These are phyloP conservation scores for Centruroides sculpturatus DNA, from an alignment of 1,140 invertebrate species.

Conservation along the genomic window DNA sequence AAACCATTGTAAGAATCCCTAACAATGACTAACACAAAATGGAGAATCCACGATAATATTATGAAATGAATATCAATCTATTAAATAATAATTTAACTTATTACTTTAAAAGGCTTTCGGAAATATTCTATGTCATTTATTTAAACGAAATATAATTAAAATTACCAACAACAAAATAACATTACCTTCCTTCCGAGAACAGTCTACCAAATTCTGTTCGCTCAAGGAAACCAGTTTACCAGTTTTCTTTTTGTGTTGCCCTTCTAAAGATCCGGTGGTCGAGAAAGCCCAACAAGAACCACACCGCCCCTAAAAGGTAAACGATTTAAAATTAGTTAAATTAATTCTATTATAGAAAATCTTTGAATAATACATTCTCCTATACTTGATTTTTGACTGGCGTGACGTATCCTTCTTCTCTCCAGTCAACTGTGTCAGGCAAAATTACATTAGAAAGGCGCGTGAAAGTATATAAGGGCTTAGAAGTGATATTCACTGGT, in stretches of 20 bases:
- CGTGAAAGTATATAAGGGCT: slow-evolving; percentile 40
- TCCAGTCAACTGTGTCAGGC: slow-evolving; percentile 72
- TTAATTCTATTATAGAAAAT: background rate
- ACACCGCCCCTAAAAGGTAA: slow-evolving; percentile 42
- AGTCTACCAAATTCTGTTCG: slow-evolving; percentile 96
- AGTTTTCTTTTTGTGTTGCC: slow-evolving; percentile 77
- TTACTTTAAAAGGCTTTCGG: no score
- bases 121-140: no score
- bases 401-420: slow-evolving; percentile 53
- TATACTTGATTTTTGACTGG: slow-evolving; percentile 72
- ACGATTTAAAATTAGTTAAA: background rate
- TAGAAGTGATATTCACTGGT: background rate
- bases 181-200: slow-evolving; percentile 60
- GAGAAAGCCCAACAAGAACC: slow-evolving; percentile 93
- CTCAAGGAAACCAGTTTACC: slow-evolving; percentile 76
- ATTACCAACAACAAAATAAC: background rate
- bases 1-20: no score
- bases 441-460: slow-evolving; percentile 51
- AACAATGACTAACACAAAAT: no score
- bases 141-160: no score
- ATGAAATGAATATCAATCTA: no score
- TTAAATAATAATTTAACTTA: no score
- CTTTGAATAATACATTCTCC: background rate
- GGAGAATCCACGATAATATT: no score
- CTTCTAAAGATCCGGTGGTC: slow-evolving; percentile 83